Evolutionary conservation across 2,797 vertebrate genomes (phyloP).

Genomic region (Tachyglossus aculeatus): DNA sequence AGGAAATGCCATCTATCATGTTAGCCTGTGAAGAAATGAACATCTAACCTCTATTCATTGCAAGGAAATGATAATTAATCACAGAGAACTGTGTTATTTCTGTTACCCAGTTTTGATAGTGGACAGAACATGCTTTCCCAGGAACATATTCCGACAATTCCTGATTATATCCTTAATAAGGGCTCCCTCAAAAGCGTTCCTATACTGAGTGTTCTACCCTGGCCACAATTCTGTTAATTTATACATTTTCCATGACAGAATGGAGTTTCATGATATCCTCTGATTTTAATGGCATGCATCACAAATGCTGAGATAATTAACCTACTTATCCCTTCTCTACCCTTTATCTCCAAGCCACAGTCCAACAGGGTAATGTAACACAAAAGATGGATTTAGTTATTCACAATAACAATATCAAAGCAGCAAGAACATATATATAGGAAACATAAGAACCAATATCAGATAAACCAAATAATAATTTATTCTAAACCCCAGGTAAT

Average conservation of each 20-base stretch:
- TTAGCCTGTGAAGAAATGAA: background rate
- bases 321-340: constrained; percentile 13
- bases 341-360: constrained; percentile 9
- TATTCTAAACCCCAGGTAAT: background rate
- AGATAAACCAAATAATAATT: constrained; percentile 1
- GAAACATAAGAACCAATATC: background rate
- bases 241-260: background rate
- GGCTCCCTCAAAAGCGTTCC: background rate
- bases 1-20: background rate
- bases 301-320: constrained; percentile 4
- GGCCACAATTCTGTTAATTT: background rate
- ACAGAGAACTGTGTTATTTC: background rate
- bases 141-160: background rate
- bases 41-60: background rate
- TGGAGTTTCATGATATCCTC: background rate
- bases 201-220: background rate
- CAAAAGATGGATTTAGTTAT: constrained; percentile 11
- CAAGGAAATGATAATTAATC: background rate
- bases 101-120: background rate
- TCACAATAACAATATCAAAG: background rate
- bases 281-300: constrained; percentile 3
- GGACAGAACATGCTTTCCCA: background rate
- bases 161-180: background rate
- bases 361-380: constrained; percentile 8
- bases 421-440: background rate